These are phyloP conservation scores for Heteromormyrus szaboi DNA, from an alignment of 2,797 vertebrate species.

Conservation along the genomic window DNA sequence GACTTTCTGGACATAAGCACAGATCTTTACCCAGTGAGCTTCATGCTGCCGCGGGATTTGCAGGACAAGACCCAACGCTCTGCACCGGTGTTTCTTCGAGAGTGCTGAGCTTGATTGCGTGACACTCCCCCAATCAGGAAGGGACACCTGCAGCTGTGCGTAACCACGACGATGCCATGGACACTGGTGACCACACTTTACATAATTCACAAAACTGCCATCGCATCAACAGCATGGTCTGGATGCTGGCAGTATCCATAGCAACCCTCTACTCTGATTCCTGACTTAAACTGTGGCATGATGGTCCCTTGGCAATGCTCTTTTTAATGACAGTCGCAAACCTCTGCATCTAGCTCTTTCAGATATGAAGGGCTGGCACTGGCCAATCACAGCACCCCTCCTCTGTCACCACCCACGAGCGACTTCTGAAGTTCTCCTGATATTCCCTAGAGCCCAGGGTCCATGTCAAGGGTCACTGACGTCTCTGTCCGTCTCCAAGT, in stretches of 20 bases:
- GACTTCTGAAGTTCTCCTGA: neutral
- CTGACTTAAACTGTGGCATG: neutral
- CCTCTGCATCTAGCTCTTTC: neutral
- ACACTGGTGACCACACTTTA: neutral
- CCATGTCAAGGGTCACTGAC: neutral
- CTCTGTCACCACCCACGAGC: neutral
- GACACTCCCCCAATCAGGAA: neutral
- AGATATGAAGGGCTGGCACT: neutral
- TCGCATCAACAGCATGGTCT: neutral
- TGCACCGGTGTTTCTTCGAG: neutral
- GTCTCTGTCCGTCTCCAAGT: neutral
- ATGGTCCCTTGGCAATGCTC: neutral
- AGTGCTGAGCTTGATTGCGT: neutral
- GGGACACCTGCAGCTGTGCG: neutral
- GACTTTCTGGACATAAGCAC: neutral
- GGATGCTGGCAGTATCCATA: neutral
- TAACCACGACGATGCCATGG: neutral
- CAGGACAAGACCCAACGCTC: neutral
- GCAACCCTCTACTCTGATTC: neutral
- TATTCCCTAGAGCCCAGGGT: neutral
- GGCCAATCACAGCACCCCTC: neutral
- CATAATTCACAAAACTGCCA: neutral
- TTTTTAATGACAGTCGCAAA: neutral
- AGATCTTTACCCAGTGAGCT: neutral
- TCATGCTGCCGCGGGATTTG: neutral